Evolutionary conservation across 2,797 vertebrate species (phyloP), one percentile per base, ranked within the genome.

Genomic region (Danio jaintianensis): DNA sequence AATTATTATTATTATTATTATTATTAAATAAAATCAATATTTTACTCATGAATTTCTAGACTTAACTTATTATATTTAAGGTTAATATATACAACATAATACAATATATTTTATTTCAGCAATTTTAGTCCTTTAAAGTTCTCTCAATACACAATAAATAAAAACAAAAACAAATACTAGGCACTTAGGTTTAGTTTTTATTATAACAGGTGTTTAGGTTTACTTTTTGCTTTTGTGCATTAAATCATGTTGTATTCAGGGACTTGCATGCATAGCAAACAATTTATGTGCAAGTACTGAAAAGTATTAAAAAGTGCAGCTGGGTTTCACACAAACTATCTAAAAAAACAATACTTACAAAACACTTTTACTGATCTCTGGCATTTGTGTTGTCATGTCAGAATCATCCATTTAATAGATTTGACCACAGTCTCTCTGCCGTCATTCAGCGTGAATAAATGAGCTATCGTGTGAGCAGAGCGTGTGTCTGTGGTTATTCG

Each of bases 321-420:
- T 53, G 48, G 8, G 4, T 42, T 12, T 63, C 47, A 52, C 22
- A 15, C 12, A 20, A n/a, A n/a, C 58, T 22, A 11, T 55, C 36
- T 63, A 36, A 75, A 18, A 40, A 43, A n/a, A 7, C 0, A 4
- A 6, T 47, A 6, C 50, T 64, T 56, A 42, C 4, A 58, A 13
- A 48, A 20, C 0, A 1, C 7, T 45, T 43, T 59, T 67, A 13
- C 7, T 20, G 12, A 40, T 47, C 20, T 15, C 16, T 58, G 29
- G 29, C 13, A 29, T 66, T 42, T 45, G 15, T 36, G 43, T 68
- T 47, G 53, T 56, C 38, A 8, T 45, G n/a, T 50, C 16, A 52
- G n/a, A 78, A 69, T 59, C n/a, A 15, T 48, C 12, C n/a, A 11
- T 36, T 38, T 56, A 59, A 78, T 64, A 43, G 58, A 75, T n/a